Base-by-base conservation (phyloP, 2,888 invertebrate genomes). In the Pollenia labialis region DNA sequence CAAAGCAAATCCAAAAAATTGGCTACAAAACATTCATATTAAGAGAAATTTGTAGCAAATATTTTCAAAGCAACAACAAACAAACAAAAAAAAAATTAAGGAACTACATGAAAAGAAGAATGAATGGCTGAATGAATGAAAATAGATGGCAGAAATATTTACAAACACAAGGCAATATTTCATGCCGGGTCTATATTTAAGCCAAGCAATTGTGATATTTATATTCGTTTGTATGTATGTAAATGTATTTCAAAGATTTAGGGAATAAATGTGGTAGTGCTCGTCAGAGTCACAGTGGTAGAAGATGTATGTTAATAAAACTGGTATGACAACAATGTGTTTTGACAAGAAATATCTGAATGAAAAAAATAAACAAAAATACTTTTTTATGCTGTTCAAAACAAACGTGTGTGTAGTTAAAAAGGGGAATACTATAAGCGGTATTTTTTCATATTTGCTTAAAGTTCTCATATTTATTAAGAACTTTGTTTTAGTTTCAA, bases 71-170 rank as follows among this genome's bases (percentile, higher is more conserved):
- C 40, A 77, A 40, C 46, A 71, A 68, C n/a, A 75, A 18, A 14
- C 16, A 77, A 68, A 44, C 18, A 54, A 66, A 14, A 44, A 48
- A n/a, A 69, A 60, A 68, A 62, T 1, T 32, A 32, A 32, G 32
- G 6, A 48, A 46, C 8, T 50, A 56, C 64, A 68, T 52, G 76
- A 76, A 76, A 72, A 16, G 32, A 32, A 32, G 32, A 32, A 32
- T 32, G 32, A 32, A 32, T 32, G 14, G 12, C 16, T 44, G n/a
- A 64, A 64, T 18, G 48, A 56, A 81, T 76, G 75, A 75, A 77
- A 46, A 82, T 48, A 76, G 8, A 62, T 76, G 76, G n/a, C 40
- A 71, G n/a, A 79, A 69, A 79, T 85, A 82, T 79, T 79, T 74
- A 74, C 56, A 56, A 79, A 58, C 54, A 75, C 48, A 75, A 48